These are phyloP conservation scores for Macropodus opercularis DNA, from an alignment of 2,797 vertebrate genomes.

Conservation along the genomic window DNA sequence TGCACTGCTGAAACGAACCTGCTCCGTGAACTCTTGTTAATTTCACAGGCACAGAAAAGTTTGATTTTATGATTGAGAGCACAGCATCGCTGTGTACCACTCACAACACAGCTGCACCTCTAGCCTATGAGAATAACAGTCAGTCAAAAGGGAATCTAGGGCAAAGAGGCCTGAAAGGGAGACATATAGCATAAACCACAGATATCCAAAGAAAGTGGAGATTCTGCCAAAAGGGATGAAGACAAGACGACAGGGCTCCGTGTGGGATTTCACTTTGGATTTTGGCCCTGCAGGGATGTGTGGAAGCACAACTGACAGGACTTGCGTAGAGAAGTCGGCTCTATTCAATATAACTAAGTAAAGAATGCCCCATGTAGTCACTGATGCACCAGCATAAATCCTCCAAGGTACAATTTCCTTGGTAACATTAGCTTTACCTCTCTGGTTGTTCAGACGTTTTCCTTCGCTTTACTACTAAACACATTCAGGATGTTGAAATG, in stretches of 20 bases:
- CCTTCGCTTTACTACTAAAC: constrained; percentile 6
- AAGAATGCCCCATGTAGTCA: constrained; percentile 64
- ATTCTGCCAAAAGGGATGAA: constrained; percentile 81
- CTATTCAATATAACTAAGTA: constrained; percentile 74
- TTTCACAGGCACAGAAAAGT: constrained; percentile 1
- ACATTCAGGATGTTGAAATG: constrained; percentile 5
- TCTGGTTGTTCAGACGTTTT: constrained; percentile 26
- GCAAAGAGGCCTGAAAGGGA: constrained; percentile 77
- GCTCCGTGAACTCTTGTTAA: constrained; percentile 9
- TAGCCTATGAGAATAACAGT: constrained; percentile 67
- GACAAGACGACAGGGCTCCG: constrained; percentile 78
- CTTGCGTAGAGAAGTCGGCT: constrained; percentile 74
- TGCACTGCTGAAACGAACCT: constrained; percentile 1
- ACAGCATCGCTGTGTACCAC: constrained; percentile 41
- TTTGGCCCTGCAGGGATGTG: constrained; percentile 76
- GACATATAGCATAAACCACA: constrained; percentile 74
- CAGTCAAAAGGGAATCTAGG: constrained; percentile 76
- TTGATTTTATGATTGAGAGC: constrained; percentile 50
- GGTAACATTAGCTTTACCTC: constrained; percentile 47
- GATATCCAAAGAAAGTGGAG: constrained; percentile 80
- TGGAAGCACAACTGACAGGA: constrained; percentile 80
- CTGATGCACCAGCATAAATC: constrained; percentile 66
- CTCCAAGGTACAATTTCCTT: constrained; percentile 57
- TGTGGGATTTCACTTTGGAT: constrained; percentile 81
- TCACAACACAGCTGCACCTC: constrained; percentile 69